These are phyloP conservation scores for Brienomyrus longianalis DNA, from an alignment of 2,113 vertebrate genomes.

Conservation along the genomic window DNA sequence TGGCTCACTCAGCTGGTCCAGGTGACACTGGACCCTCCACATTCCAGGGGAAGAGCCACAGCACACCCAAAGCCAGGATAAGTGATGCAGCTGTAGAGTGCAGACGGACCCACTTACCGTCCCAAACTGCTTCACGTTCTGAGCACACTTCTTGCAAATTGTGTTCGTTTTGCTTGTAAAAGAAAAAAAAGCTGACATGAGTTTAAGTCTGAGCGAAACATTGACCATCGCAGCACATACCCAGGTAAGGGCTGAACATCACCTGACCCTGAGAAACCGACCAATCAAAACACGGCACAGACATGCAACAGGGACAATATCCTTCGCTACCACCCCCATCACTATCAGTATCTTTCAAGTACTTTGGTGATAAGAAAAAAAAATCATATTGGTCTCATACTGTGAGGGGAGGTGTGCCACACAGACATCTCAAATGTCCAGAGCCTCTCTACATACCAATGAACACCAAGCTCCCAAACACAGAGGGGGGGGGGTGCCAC, in stretches of 20 bases:
- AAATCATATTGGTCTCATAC: not conserved
- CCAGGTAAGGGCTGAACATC: not conserved
- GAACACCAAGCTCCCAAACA: not conserved
- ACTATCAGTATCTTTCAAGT: not conserved
- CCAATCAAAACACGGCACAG: not conserved
- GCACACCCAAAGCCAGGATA: not conserved
- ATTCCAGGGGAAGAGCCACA: not conserved
- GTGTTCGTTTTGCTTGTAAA: slow-evolving; percentile 91
- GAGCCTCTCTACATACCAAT: not conserved
- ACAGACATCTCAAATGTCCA: not conserved
- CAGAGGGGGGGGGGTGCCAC: not conserved
- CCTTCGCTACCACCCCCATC: not conserved
- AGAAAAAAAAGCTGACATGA: slow-evolving; percentile 25
- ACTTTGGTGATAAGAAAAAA: not conserved
- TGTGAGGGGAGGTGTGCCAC: not conserved
- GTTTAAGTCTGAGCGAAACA: not conserved
- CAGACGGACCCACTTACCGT: slow-evolving; percentile 68
- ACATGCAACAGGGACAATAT: not conserved
- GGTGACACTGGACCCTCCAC: too few relatives aligned
- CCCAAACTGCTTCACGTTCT: slow-evolving; percentile 97
- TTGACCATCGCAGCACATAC: not conserved
- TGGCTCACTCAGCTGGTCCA: not conserved
- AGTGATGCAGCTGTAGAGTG: not conserved
- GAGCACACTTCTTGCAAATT: slow-evolving; percentile 98
- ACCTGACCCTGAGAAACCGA: not conserved